These are phyloP conservation scores for Harmothoe impar DNA, from an alignment of 2,888 invertebrate genomes.

Conservation along the genomic window DNA sequence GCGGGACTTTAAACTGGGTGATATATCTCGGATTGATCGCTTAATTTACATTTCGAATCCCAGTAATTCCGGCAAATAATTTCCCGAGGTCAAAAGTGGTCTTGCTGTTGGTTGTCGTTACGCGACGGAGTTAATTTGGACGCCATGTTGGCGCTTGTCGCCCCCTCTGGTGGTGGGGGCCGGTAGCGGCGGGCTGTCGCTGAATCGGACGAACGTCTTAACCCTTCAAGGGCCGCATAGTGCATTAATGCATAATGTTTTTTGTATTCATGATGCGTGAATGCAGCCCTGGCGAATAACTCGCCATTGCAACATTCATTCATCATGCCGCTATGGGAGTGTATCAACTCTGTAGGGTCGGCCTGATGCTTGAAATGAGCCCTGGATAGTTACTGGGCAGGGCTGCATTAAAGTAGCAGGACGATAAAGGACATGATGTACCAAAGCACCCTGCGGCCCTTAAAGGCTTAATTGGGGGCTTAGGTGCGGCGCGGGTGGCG, in stretches of 20 bases:
- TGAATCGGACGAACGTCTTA: conserved; percentile 5
- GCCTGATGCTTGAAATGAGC: no score
- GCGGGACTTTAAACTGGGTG: conserved; percentile 52
- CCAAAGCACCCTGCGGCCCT: no score
- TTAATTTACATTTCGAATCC: conserved; percentile 63
- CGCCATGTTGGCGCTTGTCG: conserved; percentile 53
- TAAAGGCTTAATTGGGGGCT: conserved; percentile 61
- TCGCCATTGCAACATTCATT: no score
- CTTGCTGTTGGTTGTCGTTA: conserved; percentile 14
- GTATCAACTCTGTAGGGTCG: no score
- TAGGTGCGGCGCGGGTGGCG: conserved; percentile 54
- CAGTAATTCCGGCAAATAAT: conserved; percentile 57
- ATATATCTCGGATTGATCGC: conserved; percentile 61
- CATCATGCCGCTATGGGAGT: no score
- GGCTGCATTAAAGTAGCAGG: no score
- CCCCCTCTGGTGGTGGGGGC: conserved; percentile 21
- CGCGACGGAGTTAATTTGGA: conserved; percentile 38
- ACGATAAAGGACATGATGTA: no score
- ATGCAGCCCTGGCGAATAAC: no score
- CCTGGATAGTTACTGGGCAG: no score
- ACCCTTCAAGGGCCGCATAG: no score
- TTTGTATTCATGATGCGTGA: no score
- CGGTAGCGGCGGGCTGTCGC: conserved; percentile 46
- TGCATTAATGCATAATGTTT: no score
- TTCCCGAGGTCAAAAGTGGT: conserved; percentile 62